Percentiles rank a stretch among this genome's conserved stretches.
These are phyloP conservation scores for Romanogobio albipinnatus DNA, from an alignment of 2,113 vertebrate species.

Conservation along the genomic window DNA sequence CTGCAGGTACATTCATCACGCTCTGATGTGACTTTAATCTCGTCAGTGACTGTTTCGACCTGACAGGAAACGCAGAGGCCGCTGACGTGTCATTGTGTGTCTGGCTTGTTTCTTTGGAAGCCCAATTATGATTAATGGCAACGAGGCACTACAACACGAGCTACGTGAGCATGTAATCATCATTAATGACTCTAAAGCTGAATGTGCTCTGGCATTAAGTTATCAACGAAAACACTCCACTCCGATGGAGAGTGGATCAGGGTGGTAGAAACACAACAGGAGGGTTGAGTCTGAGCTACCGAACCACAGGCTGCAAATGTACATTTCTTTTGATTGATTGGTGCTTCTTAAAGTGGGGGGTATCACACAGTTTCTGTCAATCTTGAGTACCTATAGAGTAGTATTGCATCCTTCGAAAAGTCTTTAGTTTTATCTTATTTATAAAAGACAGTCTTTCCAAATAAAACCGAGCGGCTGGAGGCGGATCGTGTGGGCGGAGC, in stretches of 20 bases:
- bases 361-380: too few species aligned
- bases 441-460: too few species aligned
- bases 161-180: slow-evolving; percentile 74
- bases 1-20: neutral
- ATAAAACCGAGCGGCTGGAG: too few species aligned
- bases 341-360: too few species aligned
- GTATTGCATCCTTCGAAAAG: too few species aligned
- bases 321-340: neutral
- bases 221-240: slow-evolving; percentile 49
- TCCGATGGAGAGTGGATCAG: slow-evolving; percentile 22
- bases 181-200: slow-evolving; percentile 69
- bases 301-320: neutral
- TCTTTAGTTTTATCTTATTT: too few species aligned
- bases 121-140: slow-evolving; percentile 74
- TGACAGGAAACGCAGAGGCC: neutral
- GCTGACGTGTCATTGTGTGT: slow-evolving; percentile 55
- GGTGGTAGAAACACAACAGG: neutral
- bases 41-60: neutral
- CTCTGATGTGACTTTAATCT: neutral
- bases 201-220: slow-evolving; percentile 55
- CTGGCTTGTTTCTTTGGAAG: slow-evolving; percentile 66
- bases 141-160: slow-evolving; percentile 62
- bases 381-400: too few species aligned
- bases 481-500: too few species aligned
- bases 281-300: neutral